Percentiles rank a stretch among this genome's conserved stretches.
phyloP scores from a whole-genome alignment of 2,888 invertebrate genomes.

The Anodontia alba region DNA sequence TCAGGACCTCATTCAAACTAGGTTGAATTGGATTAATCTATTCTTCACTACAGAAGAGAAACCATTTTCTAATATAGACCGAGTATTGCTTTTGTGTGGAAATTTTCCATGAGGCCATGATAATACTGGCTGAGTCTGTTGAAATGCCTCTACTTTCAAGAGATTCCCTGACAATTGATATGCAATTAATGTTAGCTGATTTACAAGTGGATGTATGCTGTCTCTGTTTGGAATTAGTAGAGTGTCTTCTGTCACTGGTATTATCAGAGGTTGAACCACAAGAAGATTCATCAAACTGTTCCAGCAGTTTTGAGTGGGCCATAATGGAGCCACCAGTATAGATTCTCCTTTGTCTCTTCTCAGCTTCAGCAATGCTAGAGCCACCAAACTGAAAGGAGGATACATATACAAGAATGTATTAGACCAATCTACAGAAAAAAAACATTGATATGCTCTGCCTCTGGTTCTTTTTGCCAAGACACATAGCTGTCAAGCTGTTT shows the following conservation, averaged over 20 bases:
- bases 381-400: constrained; percentile 15
- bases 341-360: constrained; percentile 27
- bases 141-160: constrained; percentile 30
- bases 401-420: constrained; percentile 15
- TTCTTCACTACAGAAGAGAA: constrained; percentile 34
- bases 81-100: constrained; percentile 43
- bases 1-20: constrained; percentile 30
- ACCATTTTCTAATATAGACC: constrained; percentile 39
- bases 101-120: constrained; percentile 35
- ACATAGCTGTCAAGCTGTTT: constrained; percentile 22
- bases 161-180: constrained; percentile 34
- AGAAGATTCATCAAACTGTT: constrained; percentile 25
- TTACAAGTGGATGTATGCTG: constrained; percentile 7
- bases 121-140: constrained; percentile 32
- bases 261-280: constrained; percentile 29
- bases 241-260: constrained; percentile 14
- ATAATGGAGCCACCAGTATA: constrained; percentile 34
- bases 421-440: constrained; percentile 29
- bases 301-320: constrained; percentile 46
- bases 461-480: constrained; percentile 33
- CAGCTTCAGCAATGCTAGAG: not conserved
- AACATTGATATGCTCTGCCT: constrained; percentile 29
- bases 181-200: constrained; percentile 20
- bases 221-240: too few species aligned
- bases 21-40: constrained; percentile 30